These are phyloP conservation scores for Amiota communis DNA, from an alignment of 2,888 invertebrate species.

Conservation along the genomic window DNA sequence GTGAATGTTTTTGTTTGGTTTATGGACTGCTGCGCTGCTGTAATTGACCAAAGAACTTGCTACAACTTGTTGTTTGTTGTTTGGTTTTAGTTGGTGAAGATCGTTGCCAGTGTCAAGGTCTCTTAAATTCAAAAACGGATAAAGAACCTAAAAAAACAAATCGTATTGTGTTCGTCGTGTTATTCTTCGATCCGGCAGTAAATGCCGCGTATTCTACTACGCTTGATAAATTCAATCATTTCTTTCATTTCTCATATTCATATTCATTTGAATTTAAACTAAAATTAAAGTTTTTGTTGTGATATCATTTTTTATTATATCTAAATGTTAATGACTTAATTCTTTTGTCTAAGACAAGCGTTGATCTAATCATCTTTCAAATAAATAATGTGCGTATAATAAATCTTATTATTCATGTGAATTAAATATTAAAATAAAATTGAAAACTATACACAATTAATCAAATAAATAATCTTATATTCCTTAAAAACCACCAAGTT, in stretches of 20 bases:
- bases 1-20: conserved; percentile 27
- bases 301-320: conserved; percentile 12
- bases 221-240: too few species aligned
- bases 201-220: conserved; percentile 34
- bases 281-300: neutral
- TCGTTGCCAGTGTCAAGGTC: conserved; percentile 75
- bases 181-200: conserved; percentile 23
- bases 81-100: conserved; percentile 70
- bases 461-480: too few species aligned
- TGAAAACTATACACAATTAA: too few species aligned
- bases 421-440: too few species aligned
- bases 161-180: conserved; percentile 16
- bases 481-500: too few species aligned
- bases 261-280: neutral
- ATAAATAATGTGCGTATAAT: neutral
- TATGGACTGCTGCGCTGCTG: conserved; percentile 45
- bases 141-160: conserved; percentile 7
- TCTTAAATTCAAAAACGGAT: conserved; percentile 68
- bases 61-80: conserved; percentile 60
- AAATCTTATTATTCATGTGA: too few species aligned
- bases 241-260: neutral
- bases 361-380: too few species aligned
- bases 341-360: too few species aligned
- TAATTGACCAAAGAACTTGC: conserved; percentile 64
- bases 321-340: too few species aligned